Evolutionary conservation across 2,113 vertebrate genomes (phyloP).

Genomic region (Hemichromis elongatus): DNA sequence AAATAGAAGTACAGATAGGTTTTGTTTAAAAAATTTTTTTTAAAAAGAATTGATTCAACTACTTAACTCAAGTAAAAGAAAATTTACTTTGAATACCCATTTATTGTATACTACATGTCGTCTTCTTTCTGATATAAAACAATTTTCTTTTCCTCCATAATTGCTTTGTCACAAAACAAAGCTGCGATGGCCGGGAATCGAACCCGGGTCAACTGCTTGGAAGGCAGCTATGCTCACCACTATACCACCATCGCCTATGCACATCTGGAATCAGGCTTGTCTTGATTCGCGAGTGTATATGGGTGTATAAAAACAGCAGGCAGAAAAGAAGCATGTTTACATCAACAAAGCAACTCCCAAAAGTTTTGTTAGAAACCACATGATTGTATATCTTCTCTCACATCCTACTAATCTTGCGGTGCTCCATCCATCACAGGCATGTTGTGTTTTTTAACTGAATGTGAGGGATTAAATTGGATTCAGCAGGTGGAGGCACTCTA

Average conservation of each 20-base stretch:
- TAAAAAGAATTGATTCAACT: not conserved
- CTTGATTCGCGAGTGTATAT: not conserved
- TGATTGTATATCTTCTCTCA: not conserved
- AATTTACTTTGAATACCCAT: not conserved
- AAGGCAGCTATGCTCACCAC: slow-evolving; percentile 80
- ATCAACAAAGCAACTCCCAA: too few relatives aligned
- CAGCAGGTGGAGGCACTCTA: too few relatives aligned
- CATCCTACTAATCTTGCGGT: not conserved
- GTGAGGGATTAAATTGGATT: too few relatives aligned
- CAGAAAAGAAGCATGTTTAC: not conserved
- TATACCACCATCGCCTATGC: slow-evolving; percentile 24
- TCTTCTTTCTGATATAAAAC: not conserved
- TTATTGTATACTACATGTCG: not conserved
- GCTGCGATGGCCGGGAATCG: slow-evolving; percentile 58
- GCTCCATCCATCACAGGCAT: too few relatives aligned
- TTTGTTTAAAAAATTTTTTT: not conserved
- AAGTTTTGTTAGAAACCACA: not conserved
- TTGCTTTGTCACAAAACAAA: not conserved
- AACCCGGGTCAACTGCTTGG: slow-evolving; percentile 79
- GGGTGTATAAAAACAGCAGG: not conserved
- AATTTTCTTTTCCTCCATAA: not conserved
- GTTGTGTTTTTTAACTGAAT: too few relatives aligned
- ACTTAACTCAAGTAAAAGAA: not conserved
- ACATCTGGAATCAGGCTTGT: not conserved
- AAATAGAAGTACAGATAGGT: not conserved